Evolutionary conservation across 2,797 vertebrate genomes (phyloP), one percentile per base, ranked within the genome.

Genomic region (Tragopan temminckii): DNA sequence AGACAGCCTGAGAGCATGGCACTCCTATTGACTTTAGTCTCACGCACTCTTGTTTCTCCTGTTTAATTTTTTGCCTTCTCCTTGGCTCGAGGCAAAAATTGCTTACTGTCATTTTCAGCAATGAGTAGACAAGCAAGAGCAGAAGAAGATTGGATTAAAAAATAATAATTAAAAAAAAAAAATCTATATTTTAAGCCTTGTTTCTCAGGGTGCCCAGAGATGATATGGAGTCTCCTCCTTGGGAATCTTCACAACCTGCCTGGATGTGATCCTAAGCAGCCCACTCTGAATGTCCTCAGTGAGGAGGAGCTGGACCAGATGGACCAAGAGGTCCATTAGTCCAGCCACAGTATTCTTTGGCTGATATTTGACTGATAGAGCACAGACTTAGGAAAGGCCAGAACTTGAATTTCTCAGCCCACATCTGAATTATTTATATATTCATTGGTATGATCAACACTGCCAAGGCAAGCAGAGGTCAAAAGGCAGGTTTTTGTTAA

Each of bases 91-190:
- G 35, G 70, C 25, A 69, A 90, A 90, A 93, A 91, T 55, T 33
- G 46, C 81, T 72, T 77, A 38, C 46, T 70, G 46, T 72, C 77
- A 72, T 71, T 87, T 68, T 82, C 77, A 81, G 57, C 43, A 62
- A 29, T 24, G 42, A 59, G 48, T 6, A 82, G 64, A 57, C 29
- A 79, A 71, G 48, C 29, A 83, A 29, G 27, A 45, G 21, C 31
- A 25, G 82, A 80, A 83, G 52, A 80, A 18, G 23, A 20, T 27
- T 24, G 29, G 38, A 53, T 29, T 19, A n/a, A 18, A 48, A n/a
- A 8, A 18, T 18, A 43, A 48, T 31, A 66, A 59, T 58, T 55
- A 75, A 35, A 29, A 50, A 25, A 55, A 11, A 68, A 77, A 72
- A 85, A 62, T 64, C 45, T 55, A 7, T 38, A 25, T 27, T 59